Percentiles rank a stretch among this genome's conserved stretches.
These are phyloP conservation scores for Elysia crispata DNA, from an alignment of 2,888 invertebrate species.

Conservation along the genomic window DNA sequence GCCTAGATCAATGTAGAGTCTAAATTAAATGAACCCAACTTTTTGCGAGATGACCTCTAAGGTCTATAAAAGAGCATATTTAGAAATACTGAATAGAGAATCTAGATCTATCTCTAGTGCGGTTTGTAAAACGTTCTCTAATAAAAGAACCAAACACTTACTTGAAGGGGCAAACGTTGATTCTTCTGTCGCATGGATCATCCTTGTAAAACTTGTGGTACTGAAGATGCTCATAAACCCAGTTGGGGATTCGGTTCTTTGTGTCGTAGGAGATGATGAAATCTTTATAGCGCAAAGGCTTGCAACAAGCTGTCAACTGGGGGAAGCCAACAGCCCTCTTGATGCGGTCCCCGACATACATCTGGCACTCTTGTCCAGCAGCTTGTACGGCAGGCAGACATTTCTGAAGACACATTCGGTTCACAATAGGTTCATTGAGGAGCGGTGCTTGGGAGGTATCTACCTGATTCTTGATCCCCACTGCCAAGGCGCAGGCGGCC, in stretches of 20 bases:
- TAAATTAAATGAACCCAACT: no score
- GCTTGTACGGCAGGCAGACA: constrained; percentile 37
- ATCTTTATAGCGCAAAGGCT: constrained; percentile 47
- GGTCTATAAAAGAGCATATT: no score
- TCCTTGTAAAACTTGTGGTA: constrained; percentile 46
- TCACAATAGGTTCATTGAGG: neutral
- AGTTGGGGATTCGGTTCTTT: constrained; percentile 49
- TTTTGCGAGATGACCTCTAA: no score
- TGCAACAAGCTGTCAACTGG: constrained; percentile 48
- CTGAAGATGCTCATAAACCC: constrained; percentile 49
- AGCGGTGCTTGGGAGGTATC: neutral
- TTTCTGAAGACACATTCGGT: constrained; percentile 30
- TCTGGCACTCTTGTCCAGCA: constrained; percentile 19
- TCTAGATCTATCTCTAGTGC: no score
- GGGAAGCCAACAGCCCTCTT: constrained; percentile 49
- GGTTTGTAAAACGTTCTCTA: no score
- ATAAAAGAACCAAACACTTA: neutral
- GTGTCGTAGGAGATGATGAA: constrained; percentile 49
- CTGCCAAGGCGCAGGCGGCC: constrained; percentile 46
- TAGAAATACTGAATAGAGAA: no score
- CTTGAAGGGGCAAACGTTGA: constrained; percentile 32
- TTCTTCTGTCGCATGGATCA: constrained; percentile 43
- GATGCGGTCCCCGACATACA: constrained; percentile 48
- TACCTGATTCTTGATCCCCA: constrained; percentile 36
- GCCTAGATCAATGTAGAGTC: no score